Percentiles rank a stretch among this genome's conserved stretches.
Evolutionary conservation across 2,888 invertebrate genomes (phyloP).

Genomic region (Bombylius major): DNA sequence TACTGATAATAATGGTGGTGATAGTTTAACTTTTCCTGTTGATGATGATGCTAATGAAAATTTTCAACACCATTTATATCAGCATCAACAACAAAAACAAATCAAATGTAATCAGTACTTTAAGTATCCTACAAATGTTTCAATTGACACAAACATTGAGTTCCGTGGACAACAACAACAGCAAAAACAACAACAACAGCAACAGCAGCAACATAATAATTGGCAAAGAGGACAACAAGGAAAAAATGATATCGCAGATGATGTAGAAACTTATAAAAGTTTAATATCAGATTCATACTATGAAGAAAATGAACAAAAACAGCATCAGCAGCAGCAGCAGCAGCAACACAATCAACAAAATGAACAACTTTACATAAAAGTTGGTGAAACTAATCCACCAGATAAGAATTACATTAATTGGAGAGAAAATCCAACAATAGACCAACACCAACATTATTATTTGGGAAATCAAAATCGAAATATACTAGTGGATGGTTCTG

Average conservation of each 20-base stretch:
- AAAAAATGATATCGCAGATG: background rate
- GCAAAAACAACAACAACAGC: conserved; percentile 12
- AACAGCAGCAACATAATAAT: conserved; percentile 12
- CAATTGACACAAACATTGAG: background rate
- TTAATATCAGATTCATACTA: background rate
- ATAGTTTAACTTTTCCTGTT: conserved; percentile 28
- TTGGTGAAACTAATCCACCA: conserved; percentile 23
- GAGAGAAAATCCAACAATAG: conserved; percentile 22
- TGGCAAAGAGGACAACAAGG: too few relatives aligned
- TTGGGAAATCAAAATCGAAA: background rate
- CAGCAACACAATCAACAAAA: conserved; percentile 30
- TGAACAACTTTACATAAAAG: conserved; percentile 35
- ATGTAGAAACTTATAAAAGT: background rate
- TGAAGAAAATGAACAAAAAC: background rate
- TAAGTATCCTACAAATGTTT: background rate
- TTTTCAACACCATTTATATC: too few relatives aligned
- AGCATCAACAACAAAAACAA: background rate
- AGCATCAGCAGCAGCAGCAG: conserved; percentile 10
- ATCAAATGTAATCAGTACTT: background rate
- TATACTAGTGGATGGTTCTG: background rate
- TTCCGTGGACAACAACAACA: background rate
- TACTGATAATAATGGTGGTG: conserved; percentile 22
- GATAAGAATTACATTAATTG: conserved; percentile 21
- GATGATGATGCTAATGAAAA: conserved; percentile 22
- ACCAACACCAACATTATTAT: background rate